Evolutionary conservation across 2,888 invertebrate species (phyloP).

Genomic region (Alloplasta piceator): DNA sequence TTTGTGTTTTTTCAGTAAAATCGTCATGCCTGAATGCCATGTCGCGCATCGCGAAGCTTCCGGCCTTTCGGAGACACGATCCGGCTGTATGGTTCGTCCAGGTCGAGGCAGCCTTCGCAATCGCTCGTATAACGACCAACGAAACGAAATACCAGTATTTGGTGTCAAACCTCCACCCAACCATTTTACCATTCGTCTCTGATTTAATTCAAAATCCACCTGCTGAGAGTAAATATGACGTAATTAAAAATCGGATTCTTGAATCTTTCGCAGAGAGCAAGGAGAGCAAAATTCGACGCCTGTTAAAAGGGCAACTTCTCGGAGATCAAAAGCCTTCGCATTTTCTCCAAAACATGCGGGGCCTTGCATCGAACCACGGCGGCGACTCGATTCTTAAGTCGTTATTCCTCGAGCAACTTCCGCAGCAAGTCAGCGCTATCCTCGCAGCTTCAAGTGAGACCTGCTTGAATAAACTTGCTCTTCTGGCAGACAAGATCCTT

Average conservation of each 20-base stretch:
- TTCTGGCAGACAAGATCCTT: slow-evolving; percentile 32
- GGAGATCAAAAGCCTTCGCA: slow-evolving; percentile 52
- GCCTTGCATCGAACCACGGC: slow-evolving; percentile 20
- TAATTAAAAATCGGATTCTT: slow-evolving; percentile 36
- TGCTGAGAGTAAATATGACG: slow-evolving; percentile 14
- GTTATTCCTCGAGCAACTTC: slow-evolving; percentile 38
- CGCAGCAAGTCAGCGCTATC: slow-evolving; percentile 28
- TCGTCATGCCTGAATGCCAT: not conserved
- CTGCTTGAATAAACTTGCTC: slow-evolving; percentile 8
- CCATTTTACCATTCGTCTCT: slow-evolving; percentile 9
- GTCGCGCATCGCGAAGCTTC: slow-evolving; percentile 24
- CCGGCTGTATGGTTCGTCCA: slow-evolving; percentile 26
- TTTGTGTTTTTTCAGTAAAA: not conserved
- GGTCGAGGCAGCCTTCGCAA: slow-evolving; percentile 26
- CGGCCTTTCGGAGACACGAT: slow-evolving; percentile 9
- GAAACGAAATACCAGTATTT: slow-evolving; percentile 19
- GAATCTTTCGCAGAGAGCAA: slow-evolving; percentile 25
- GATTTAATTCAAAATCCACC: slow-evolving; percentile 45
- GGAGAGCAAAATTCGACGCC: slow-evolving; percentile 33
- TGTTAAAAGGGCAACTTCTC: slow-evolving; percentile 37
- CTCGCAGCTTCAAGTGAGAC: slow-evolving; percentile 21
- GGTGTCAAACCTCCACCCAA: slow-evolving; percentile 4
- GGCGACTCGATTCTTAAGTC: slow-evolving; percentile 31
- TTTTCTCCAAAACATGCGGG: slow-evolving; percentile 42
- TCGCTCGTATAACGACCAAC: not conserved